Base-by-base conservation (phyloP, 2,113 vertebrate genomes). In the Trematomus loennbergii region DNA sequence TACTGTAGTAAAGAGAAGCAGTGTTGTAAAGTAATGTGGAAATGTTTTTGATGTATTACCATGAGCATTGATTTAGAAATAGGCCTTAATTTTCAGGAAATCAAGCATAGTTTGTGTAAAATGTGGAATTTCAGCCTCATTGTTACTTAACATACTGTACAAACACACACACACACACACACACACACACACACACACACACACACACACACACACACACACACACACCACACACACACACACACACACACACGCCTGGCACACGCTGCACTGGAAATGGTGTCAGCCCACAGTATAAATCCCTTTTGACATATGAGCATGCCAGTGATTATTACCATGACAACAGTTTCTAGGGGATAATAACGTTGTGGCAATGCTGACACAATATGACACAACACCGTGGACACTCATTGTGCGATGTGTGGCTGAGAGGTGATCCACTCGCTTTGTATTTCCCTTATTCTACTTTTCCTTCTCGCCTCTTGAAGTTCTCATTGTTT, bases 201-300 rank as follows among this genome's bases (percentile, higher is more conserved):
- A 74, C 50, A 62, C 40, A 60, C 48, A 72, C 52, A 70, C 67
- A 55, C 58, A 58, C 59, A 36, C 66, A 67, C 29, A 29, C 29
- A 29, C 29, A 29, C 29, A 29, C 29, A 29, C n/a, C n/a, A n/a
- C 29, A 29, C 29, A 29, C 69, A 78, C 79, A 74, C 50, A 62
- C 40, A 60, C 48, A 72, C 52, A 70, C 75, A 86, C 83, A 75
- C 79, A 71, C 18, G 55, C 71, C 58, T 85, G 86, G 91, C 84
- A 90, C 83, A 85, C 57, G 63, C 65, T 84, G 72, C 33, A 81
- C 74, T 86, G 81, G 87, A 92, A 92, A 91, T 88, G 83, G 89
- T 92, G 91, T 90, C 91, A 92, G 81, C 89, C 84, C 83, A n/a
- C n/a, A 90, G 90, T 92, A 86, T 88, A 91, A 93, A 93, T 94